Percentiles rank a stretch among this genome's conserved stretches.
Evolutionary conservation across 92 coral and sea anemone genomes (phyloP).

Genomic region (Montipora capitata): DNA sequence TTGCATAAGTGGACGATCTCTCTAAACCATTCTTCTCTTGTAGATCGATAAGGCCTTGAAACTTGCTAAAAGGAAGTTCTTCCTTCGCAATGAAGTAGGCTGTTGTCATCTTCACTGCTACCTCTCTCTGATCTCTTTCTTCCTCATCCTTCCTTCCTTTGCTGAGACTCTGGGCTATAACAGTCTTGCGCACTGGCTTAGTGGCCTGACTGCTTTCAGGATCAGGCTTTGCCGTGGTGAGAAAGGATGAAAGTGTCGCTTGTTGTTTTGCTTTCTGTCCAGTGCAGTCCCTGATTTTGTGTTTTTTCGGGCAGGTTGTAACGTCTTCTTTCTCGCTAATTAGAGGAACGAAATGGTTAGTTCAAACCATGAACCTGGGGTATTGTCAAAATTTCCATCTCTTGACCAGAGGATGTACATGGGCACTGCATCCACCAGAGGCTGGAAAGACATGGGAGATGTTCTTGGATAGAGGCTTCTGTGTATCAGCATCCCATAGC

Average conservation of each 20-base stretch:
- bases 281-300: not conserved
- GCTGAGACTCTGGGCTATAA: slow-evolving; percentile 17
- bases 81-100: slow-evolving; percentile 43
- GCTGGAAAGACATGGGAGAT: not conserved
- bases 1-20: slow-evolving; percentile 29
- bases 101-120: slow-evolving; percentile 41
- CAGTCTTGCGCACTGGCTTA: slow-evolving; percentile 5
- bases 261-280: slow-evolving; percentile 18
- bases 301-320: not conserved
- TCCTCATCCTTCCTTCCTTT: slow-evolving; percentile 23
- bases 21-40: slow-evolving; percentile 54
- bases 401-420: slow-evolving; percentile 39
- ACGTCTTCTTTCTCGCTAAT: not conserved
- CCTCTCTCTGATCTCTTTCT: too few relatives aligned
- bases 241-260: slow-evolving; percentile 23
- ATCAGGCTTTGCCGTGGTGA: not conserved
- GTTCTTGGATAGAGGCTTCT: slow-evolving; percentile 48
- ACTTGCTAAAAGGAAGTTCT: slow-evolving; percentile 54
- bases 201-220: not conserved
- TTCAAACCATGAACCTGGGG: slow-evolving; percentile 12
- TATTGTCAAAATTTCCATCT: slow-evolving; percentile 9
- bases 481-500: slow-evolving; percentile 27
- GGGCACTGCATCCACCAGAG: not conserved
- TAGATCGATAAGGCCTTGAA: slow-evolving; percentile 4
- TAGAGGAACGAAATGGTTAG: slow-evolving; percentile 26